These are phyloP conservation scores for Pelmatolapia mariae DNA, from an alignment of 2,113 vertebrate genomes.

Conservation along the genomic window DNA sequence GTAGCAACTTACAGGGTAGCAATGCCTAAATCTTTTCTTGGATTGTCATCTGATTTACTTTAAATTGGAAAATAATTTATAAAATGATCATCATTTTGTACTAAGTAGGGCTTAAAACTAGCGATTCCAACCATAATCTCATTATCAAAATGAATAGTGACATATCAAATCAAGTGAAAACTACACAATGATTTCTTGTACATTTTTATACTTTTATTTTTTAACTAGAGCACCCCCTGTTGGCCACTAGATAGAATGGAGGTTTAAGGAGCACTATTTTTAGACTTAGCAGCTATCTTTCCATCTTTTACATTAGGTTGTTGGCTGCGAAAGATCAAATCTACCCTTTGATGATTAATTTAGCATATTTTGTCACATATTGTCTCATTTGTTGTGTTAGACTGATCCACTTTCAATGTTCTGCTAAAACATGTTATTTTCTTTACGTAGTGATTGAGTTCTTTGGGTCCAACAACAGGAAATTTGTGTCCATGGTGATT, in stretches of 20 bases:
- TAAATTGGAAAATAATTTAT: neutral
- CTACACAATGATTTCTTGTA: neutral
- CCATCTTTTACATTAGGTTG: neutral
- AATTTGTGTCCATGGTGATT: neutral
- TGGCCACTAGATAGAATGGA: neutral
- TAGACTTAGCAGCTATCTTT: neutral
- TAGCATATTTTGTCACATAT: neutral
- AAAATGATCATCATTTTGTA: neutral
- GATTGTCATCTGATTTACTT: neutral
- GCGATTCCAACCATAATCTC: neutral
- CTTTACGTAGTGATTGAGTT: neutral
- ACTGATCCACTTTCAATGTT: neutral
- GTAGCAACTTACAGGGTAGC: neutral
- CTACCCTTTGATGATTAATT: neutral
- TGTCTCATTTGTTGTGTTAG: neutral
- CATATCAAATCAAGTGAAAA: neutral
- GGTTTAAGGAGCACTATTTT: neutral
- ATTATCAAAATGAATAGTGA: neutral
- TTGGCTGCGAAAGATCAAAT: neutral
- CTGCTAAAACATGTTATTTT: neutral
- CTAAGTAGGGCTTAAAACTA: neutral
- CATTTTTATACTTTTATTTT: neutral
- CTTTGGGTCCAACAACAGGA: neutral
- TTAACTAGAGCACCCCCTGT: neutral
- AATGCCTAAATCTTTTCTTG: neutral